Base-by-base conservation (phyloP, 1,140 invertebrate genomes). In the Hyposmocoma kahamanoa region DNA sequence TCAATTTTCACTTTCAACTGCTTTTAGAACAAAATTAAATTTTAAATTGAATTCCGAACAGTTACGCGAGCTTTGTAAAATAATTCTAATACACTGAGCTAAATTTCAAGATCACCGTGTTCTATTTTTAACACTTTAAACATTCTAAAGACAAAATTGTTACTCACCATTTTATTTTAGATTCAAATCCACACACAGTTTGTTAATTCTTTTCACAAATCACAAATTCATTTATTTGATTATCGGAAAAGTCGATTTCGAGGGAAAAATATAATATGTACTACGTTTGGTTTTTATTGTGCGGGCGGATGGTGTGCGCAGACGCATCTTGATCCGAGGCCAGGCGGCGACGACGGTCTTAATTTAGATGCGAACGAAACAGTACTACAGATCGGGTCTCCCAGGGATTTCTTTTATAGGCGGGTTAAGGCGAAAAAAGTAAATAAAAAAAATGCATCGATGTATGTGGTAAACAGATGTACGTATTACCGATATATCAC, bases 261-360 rank as follows among this genome's bases (percentile, higher is more conserved):
- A 59, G 22, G 53, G 60, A 62, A 76, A 75, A 73, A 75, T 78
- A 82, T 75, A 75, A 77, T 79, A 81, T 66, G 73, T 72, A 67
- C 72, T 72, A 76, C 73, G 72, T 75, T 75, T 72, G 67, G 53
- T 62, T 80, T 71, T 80, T 67, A 64, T 63, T 66, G 68, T 56
- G 63, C 47, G 67, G 43, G 18, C 58, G 55, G 42, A 62, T 47
- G 61, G 45, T 68, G 53, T 77, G 74, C 74, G 78, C 68, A 58
- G 44, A 56, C 68, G 74, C 80, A 84, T 80, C 48, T 28, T 60
- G 56, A 30, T 39, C 30, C 76, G 76, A 80, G 73, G 76, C 66
- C 72, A 62, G 45, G 9, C 48, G 60, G n/a, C 48, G 61, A 55
- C 65, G 60, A 57, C 57, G 70, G 61, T 80, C 79, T 79, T 77